Conservation (phyloP, 1,140 invertebrate genomes). For the Trichoplusia ni region DNA sequence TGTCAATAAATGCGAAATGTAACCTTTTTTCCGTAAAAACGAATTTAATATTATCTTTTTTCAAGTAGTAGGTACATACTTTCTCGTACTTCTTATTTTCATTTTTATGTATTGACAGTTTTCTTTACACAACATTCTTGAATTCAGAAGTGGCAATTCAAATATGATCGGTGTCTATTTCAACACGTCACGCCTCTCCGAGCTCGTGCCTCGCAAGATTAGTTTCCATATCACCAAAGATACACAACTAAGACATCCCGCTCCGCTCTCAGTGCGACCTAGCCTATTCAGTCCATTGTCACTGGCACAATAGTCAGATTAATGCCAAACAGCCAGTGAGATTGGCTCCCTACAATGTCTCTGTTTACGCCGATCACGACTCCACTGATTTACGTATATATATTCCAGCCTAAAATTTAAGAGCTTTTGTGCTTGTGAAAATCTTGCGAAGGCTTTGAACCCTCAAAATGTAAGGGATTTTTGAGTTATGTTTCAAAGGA, state of each 20-base stretch:
- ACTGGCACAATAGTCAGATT: slow-evolving; percentile 27
- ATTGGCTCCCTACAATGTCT: slow-evolving; percentile 23
- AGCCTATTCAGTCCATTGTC: slow-evolving; percentile 7
- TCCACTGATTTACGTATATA: slow-evolving; percentile 19
- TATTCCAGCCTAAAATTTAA: slow-evolving; percentile 6
- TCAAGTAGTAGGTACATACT: too few species aligned
- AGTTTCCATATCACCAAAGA: neutral
- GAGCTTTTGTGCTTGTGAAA: slow-evolving; percentile 6
- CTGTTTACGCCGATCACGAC: slow-evolving; percentile 19
- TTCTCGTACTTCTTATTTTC: too few species aligned
- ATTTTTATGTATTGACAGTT: too few species aligned
- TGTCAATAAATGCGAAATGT: too few species aligned
- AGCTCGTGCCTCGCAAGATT: neutral
- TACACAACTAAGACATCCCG: neutral
- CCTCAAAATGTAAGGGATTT: neutral
- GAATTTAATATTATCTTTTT: too few species aligned
- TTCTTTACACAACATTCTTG: too few species aligned
- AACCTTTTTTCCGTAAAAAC: too few species aligned
- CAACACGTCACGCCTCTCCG: too few species aligned
- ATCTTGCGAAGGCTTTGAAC: neutral
- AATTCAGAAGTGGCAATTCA: too few species aligned
- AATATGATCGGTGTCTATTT: too few species aligned
- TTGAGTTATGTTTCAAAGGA: neutral
- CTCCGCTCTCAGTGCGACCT: neutral
- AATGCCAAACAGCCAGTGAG: slow-evolving; percentile 24